These are phyloP conservation scores for Drosophila obscura DNA, from an alignment of 1,140 invertebrate genomes.

Conservation along the genomic window DNA sequence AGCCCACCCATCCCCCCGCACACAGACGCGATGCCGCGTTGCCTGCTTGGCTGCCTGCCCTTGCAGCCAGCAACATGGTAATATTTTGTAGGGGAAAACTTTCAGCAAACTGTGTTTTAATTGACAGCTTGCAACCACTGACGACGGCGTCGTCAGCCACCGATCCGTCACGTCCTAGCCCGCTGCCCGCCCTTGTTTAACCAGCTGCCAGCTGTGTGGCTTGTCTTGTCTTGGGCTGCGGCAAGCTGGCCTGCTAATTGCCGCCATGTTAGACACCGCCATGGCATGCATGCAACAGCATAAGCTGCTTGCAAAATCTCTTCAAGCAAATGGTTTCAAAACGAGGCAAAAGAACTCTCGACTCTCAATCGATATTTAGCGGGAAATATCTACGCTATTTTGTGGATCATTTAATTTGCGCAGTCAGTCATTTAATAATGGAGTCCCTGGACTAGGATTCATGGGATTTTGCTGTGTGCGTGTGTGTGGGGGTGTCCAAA, in stretches of 20 bases:
- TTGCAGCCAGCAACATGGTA: not conserved
- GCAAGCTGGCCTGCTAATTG: constrained; percentile 49
- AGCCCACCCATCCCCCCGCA: constrained; percentile 6
- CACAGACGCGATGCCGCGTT: no score
- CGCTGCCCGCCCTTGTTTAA: constrained; percentile 30
- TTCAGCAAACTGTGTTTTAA: constrained; percentile 68
- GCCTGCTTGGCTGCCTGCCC: no score
- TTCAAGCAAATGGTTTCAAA: not conserved
- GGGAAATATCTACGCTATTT: not conserved
- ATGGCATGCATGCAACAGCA: constrained; percentile 2
- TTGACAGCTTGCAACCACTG: constrained; percentile 60
- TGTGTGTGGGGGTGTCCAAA: constrained; percentile 43
- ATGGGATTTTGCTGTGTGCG: constrained; percentile 19
- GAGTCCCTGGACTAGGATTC: constrained; percentile 45
- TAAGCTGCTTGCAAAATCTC: not conserved
- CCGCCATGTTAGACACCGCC: not conserved
- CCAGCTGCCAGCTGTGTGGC: constrained; percentile 35
- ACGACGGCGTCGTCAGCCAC: constrained; percentile 17
- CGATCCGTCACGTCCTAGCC: not conserved
- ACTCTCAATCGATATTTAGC: constrained; percentile 3
- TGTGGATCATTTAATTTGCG: constrained; percentile 65
- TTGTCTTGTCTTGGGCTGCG: constrained; percentile 37
- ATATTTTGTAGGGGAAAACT: constrained; percentile 47
- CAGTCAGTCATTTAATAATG: constrained; percentile 63
- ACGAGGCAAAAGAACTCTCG: no score